Evolutionary conservation across 2,888 invertebrate genomes (phyloP).

Genomic region (Xestobium rufovillosum): DNA sequence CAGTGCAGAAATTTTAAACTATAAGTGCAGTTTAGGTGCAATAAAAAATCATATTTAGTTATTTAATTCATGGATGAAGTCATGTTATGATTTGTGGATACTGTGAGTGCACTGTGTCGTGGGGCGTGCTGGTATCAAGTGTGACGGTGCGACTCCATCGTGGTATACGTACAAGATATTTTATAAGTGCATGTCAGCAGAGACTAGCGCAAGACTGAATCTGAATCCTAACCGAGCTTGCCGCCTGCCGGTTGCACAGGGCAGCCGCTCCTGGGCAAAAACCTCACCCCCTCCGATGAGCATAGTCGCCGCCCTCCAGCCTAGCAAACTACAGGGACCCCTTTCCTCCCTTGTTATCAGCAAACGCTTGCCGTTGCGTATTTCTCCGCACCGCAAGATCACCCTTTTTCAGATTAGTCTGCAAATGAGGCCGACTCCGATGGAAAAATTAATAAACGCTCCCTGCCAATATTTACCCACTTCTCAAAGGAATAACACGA

Average conservation of each 20-base stretch:
- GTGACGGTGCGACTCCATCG: conserved; percentile 27
- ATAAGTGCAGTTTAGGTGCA: not conserved
- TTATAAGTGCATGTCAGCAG: conserved; percentile 35
- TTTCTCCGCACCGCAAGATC: not conserved
- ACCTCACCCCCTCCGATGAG: not conserved
- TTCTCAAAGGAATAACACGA: no score
- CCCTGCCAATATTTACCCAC: no score
- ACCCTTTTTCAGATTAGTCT: no score
- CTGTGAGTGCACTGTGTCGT: conserved; percentile 19
- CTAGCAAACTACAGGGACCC: conserved; percentile 1
- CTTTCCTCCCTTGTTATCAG: not conserved
- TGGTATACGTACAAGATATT: conserved; percentile 31
- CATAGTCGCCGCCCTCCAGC: conserved; percentile 3
- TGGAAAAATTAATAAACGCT: no score
- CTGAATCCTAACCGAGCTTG: conserved; percentile 37
- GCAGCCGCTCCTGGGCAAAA: conserved; percentile 39
- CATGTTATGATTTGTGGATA: not conserved
- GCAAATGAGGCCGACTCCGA: no score
- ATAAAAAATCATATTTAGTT: not conserved
- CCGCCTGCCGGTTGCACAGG: conserved; percentile 29
- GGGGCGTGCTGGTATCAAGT: conserved; percentile 22
- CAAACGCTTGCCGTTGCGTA: conserved; percentile 1
- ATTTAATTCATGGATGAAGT: not conserved
- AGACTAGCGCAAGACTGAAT: conserved; percentile 39
- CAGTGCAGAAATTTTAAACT: not conserved